These are phyloP conservation scores for Synodontis membranacea DNA, from an alignment of 2,113 vertebrate genomes.

Conservation along the genomic window DNA sequence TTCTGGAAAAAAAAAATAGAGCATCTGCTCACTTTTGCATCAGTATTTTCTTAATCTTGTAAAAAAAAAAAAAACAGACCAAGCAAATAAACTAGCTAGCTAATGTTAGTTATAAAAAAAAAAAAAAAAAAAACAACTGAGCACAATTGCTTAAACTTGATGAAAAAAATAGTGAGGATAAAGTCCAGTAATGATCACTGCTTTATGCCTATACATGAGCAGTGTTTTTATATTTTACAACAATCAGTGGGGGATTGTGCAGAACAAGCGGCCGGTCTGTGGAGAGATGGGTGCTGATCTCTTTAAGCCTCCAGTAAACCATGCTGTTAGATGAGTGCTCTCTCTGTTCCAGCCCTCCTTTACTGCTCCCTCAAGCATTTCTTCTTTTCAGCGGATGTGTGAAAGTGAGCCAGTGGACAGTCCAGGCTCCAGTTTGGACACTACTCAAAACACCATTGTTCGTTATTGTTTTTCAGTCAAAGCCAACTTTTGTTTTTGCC, in stretches of 20 bases:
- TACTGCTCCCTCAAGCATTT: background rate
- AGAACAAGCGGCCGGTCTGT: background rate
- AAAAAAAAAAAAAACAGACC: background rate
- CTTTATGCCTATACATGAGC: background rate
- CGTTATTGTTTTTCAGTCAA: constrained; percentile 27
- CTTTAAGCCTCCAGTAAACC: constrained; percentile 27
- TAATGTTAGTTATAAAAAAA: background rate
- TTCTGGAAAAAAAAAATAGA: background rate
- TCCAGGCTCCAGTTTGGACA: constrained; percentile 17
- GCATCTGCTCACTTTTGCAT: background rate
- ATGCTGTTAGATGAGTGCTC: constrained; percentile 21
- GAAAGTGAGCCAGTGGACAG: constrained; percentile 23
- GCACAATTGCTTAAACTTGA: too few species aligned
- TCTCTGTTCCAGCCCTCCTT: background rate
- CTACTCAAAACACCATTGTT: constrained; percentile 24
- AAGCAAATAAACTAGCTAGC: background rate
- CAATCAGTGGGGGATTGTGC: background rate
- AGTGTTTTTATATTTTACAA: background rate
- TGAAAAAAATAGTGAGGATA: background rate
- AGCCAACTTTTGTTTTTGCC: constrained; percentile 35
- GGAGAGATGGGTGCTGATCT: constrained; percentile 31
- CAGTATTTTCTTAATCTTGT: background rate
- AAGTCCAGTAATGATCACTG: background rate
- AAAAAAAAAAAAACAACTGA: too few species aligned
- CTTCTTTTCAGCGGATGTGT: constrained; percentile 20